These are phyloP conservation scores for Babylonia areolata DNA, from an alignment of 1,140 invertebrate genomes.

Conservation along the genomic window DNA sequence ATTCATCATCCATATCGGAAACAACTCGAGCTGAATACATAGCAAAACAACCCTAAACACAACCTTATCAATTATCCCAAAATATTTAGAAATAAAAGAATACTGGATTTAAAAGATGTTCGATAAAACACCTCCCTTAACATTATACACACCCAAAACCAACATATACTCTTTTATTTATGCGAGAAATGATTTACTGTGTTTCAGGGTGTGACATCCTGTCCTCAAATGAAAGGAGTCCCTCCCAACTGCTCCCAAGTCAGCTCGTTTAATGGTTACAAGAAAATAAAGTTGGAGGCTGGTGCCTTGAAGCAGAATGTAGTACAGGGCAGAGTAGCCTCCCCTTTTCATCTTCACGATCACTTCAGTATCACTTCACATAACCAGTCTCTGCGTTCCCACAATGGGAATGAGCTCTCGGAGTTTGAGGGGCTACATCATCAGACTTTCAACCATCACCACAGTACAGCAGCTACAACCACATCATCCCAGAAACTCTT, in stretches of 20 bases:
- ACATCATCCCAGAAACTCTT: constrained; percentile 73
- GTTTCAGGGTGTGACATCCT: constrained; percentile 11
- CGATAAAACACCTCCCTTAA: too few species aligned
- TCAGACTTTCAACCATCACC: constrained; percentile 33
- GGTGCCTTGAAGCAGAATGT: constrained; percentile 66
- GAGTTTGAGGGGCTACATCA: constrained; percentile 46
- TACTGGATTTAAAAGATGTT: too few species aligned
- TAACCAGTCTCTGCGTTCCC: constrained; percentile 57
- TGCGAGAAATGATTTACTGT: too few species aligned
- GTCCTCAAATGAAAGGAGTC: constrained; percentile 71
- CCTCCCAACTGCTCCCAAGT: constrained; percentile 65
- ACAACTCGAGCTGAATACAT: too few species aligned
- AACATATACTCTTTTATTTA: too few species aligned
- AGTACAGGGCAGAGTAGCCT: constrained; percentile 51
- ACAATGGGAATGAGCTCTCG: constrained; percentile 61
- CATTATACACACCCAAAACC: too few species aligned
- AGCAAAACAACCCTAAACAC: too few species aligned
- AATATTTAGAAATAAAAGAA: too few species aligned
- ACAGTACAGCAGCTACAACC: constrained; percentile 29
- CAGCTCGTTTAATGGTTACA: constrained; percentile 69
- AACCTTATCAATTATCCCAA: too few species aligned
- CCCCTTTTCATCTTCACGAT: constrained; percentile 42
- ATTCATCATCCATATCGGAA: too few species aligned
- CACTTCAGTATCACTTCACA: constrained; percentile 39
- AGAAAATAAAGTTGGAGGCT: constrained; percentile 71